Percentiles rank a stretch among this genome's conserved stretches.
Conservation (phyloP, 2,113 vertebrate species). For the Alectura lathami region DNA sequence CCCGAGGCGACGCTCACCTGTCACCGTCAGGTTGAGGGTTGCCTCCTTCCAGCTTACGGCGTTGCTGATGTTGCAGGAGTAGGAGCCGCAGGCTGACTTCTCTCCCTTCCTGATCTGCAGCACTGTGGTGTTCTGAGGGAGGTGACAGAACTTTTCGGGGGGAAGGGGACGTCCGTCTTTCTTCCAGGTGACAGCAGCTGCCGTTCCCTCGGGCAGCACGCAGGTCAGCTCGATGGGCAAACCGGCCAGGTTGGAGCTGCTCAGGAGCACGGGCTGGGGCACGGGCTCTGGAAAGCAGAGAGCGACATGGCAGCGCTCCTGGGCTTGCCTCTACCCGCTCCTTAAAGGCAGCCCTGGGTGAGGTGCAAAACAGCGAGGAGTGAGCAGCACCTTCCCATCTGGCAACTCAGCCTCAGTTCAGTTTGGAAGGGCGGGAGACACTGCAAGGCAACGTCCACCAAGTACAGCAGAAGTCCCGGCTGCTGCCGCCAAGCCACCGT, state of each 20-base stretch:
- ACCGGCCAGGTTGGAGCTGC: background rate
- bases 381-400: background rate
- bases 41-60: background rate
- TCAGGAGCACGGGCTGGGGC: background rate
- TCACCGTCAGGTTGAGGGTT: background rate
- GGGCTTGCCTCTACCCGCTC: background rate
- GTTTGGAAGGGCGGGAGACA: background rate
- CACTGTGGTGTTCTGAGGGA: fast-evolving
- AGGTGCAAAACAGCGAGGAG: fast-evolving
- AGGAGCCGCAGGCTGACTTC: background rate
- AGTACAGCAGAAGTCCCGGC: background rate
- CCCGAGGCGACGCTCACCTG: background rate
- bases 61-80: slow-evolving; percentile 14
- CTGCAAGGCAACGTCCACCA: background rate
- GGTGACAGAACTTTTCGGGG: fast-evolving
- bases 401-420: background rate
- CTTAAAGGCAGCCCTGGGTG: background rate
- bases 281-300: background rate
- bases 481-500: background rate
- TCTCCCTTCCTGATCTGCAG: background rate
- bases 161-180: background rate
- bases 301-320: background rate
- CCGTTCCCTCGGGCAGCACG: background rate
- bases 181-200: background rate
- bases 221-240: background rate